A percentile compares a stretch with the other conserved stretches of the same genome.
Conservation (phyloP, 1,140 invertebrate species). For the Hermatobates lingyangjiaoensis region DNA sequence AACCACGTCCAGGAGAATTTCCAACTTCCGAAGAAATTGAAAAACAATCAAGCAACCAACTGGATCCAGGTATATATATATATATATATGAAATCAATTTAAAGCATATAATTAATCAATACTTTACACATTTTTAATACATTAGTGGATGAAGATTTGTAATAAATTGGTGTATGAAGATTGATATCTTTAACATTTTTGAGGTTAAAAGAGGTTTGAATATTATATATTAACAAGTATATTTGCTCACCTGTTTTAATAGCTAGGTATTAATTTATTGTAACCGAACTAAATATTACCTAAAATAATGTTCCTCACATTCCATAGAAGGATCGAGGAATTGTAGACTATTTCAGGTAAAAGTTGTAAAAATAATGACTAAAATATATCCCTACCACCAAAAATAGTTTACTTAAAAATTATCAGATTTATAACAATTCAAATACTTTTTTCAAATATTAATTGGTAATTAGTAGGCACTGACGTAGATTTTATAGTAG, state of each 20-base stretch:
- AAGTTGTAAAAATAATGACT: no score
- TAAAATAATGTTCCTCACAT: no score
- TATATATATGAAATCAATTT: background rate
- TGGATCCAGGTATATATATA: conserved; percentile 22
- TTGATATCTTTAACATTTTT: conserved; percentile 1
- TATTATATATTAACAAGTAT: background rate
- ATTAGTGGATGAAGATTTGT: background rate
- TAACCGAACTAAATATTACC: no score
- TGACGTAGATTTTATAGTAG: background rate
- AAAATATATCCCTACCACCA: background rate
- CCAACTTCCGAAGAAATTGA: conserved; percentile 56
- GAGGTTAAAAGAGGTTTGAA: background rate
- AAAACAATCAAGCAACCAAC: conserved; percentile 16
- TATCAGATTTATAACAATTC: background rate
- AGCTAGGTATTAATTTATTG: no score
- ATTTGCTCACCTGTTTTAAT: background rate
- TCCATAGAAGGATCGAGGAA: no score
- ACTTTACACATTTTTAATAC: background rate
- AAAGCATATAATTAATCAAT: background rate
- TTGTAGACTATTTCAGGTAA: no score
- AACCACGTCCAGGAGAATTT: conserved; percentile 52
- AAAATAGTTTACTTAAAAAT: background rate
- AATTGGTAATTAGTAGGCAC: background rate
- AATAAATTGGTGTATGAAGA: background rate
- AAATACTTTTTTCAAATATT: background rate